These are phyloP conservation scores for Bedellia somnulentella DNA, from an alignment of 2,888 invertebrate genomes.

Conservation along the genomic window DNA sequence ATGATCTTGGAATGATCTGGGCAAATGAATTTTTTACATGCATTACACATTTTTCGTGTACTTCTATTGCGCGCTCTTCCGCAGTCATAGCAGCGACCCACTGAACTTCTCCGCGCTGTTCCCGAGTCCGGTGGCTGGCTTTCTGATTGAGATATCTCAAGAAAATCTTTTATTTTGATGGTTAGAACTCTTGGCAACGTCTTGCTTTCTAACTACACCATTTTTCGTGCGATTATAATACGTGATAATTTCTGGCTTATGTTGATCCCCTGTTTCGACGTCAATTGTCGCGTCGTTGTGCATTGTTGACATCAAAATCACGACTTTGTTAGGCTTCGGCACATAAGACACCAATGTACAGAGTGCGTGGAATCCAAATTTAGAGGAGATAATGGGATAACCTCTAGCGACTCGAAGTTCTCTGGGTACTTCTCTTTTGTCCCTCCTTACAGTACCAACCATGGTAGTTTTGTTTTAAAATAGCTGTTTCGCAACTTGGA, in stretches of 20 bases:
- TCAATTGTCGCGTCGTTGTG: conserved; percentile 9
- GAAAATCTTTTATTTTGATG: conserved; percentile 3
- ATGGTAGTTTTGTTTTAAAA: neutral
- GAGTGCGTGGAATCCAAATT: conserved; percentile 6
- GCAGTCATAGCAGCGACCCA: conserved; percentile 6
- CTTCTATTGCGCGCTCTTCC: conserved; percentile 9
- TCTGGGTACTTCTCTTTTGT: conserved; percentile 5
- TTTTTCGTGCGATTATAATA: conserved; percentile 13
- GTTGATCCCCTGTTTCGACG: conserved; percentile 6
- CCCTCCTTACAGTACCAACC: conserved; percentile 3
- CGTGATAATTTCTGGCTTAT: conserved; percentile 12
- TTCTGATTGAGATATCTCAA: conserved; percentile 4
- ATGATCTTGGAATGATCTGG: conserved; percentile 8
- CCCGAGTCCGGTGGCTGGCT: conserved; percentile 1
- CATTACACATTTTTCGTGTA: conserved; percentile 8
- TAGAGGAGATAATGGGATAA: too few species aligned
- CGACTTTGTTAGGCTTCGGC: conserved; percentile 9
- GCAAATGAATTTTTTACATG: conserved; percentile 6
- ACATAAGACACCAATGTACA: conserved; percentile 5
- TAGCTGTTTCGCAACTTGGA: neutral
- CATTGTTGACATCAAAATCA: conserved; percentile 8
- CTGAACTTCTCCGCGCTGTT: conserved; percentile 4
- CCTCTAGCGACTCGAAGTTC: conserved; percentile 5
- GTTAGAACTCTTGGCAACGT: neutral
- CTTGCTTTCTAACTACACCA: conserved; percentile 9